Evolutionary conservation across 1,140 invertebrate species (phyloP), one percentile per base, ranked within the genome.

Genomic region (Archivesica marissinica): DNA sequence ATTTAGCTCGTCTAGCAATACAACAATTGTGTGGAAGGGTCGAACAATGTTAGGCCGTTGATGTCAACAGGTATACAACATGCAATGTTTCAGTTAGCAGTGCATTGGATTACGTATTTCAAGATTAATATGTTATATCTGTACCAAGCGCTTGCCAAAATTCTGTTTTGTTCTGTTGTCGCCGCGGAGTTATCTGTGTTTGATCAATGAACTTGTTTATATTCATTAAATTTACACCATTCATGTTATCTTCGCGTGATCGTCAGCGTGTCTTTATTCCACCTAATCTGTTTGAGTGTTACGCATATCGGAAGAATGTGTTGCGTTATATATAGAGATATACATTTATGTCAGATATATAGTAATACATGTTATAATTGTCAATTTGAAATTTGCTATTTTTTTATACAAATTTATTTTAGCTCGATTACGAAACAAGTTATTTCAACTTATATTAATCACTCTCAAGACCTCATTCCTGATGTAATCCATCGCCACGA

Each of bases 171-270:
- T 33, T 64, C 38, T 25, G 28, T 7, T 64, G 59, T 35, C 30
- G 38, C 59, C 59, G 38, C 13, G 59, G 30, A 64, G 33, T 64
- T 64, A 64, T 64, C 59, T 13, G 9, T 64, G 30, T 59, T 4
- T 59, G n/a, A 59, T 59, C 54, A 28, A 28, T 7, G 1, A 25
- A 35, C 38, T 64, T 64, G 59, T 64, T 35, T 35, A 64, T 20
- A 20, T 64, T 35, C 59, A 64, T 33, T 64, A 35, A 64, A 64
- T 64, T 64, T 64, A 64, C 38, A 35, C 30, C 13, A 35, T 64
- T n/a, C n/a, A 64, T 35, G 38, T 64, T 64, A 35, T 64, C 13
- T 64, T 64, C 38, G 20, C 23, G 4, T 30, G 6, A 59, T 2
- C n/a, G 15, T n/a, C 52, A n/a, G n/a, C 25, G 52, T n/a, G 20